Percentiles rank a stretch among this genome's conserved stretches.
Evolutionary conservation across 2,113 vertebrate genomes (phyloP).

Genomic region (Leptobrachium leishanense): DNA sequence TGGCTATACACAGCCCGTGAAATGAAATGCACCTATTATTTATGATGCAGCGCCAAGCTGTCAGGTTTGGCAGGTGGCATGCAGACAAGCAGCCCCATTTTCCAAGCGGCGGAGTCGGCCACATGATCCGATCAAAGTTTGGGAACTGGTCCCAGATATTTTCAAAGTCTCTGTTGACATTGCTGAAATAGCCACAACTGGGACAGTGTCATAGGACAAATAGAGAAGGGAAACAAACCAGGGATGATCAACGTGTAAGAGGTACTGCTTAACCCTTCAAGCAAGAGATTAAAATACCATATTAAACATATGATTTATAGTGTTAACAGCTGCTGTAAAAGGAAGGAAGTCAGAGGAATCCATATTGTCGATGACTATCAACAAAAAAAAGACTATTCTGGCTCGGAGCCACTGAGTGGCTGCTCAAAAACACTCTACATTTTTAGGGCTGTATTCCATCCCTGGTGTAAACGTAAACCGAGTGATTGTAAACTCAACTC

Average conservation of each 20-base stretch:
- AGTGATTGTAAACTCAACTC: no score
- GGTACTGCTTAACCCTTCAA: no score
- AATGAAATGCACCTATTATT: slow-evolving; percentile 20
- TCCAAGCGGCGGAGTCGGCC: slow-evolving; percentile 17
- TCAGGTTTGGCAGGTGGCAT: slow-evolving; percentile 36
- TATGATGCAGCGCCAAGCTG: slow-evolving; percentile 24
- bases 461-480: no score
- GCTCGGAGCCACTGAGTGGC: no score
- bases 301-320: no score
- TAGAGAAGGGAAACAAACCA: neutral
- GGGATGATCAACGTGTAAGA: neutral
- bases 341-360: no score
- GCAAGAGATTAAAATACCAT: no score
- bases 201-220: neutral
- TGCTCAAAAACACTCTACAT: no score
- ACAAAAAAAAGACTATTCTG: no score
- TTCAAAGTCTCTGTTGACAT: slow-evolving; percentile 39
- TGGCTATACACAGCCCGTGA: slow-evolving; percentile 26
- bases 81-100: slow-evolving; percentile 28
- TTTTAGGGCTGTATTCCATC: no score
- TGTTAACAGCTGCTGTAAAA: no score
- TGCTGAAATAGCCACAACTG: slow-evolving; percentile 21
- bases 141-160: slow-evolving; percentile 29
- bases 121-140: slow-evolving; percentile 26
- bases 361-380: no score